Evolutionary conservation across 2,888 invertebrate genomes (phyloP).

Genomic region (Chrysomela aeneicollis): DNA sequence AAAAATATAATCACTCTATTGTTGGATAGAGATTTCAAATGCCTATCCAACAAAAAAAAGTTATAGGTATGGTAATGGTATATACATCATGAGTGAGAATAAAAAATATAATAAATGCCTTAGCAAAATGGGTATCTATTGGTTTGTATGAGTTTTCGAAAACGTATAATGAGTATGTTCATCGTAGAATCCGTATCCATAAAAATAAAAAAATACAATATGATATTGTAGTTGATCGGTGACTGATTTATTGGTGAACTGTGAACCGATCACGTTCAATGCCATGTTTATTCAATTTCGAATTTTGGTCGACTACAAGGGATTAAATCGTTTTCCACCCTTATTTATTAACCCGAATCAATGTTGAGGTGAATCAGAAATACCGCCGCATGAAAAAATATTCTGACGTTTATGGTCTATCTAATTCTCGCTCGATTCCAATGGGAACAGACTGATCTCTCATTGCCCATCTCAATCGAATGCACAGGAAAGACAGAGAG

Average conservation of each 20-base stretch:
- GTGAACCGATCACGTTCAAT: conserved; percentile 43
- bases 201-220: too few species aligned
- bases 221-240: too few species aligned
- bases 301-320: conserved; percentile 44
- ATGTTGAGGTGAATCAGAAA: conserved; percentile 58
- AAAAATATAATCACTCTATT: too few species aligned
- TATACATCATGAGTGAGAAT: too few species aligned
- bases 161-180: too few species aligned
- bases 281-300: conserved; percentile 50
- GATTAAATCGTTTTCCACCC: conserved; percentile 55
- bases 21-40: too few species aligned
- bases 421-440: conserved; percentile 55
- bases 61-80: too few species aligned
- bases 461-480: conserved; percentile 17
- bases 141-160: too few species aligned
- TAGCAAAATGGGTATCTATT: too few species aligned
- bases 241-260: conserved; percentile 44
- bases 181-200: too few species aligned
- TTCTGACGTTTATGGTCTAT: conserved; percentile 57
- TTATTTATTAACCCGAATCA: conserved; percentile 59
- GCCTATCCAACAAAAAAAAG: too few species aligned
- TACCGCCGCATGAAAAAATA: conserved; percentile 45
- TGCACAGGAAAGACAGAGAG: conserved; percentile 6
- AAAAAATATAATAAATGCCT: too few species aligned
- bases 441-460: conserved; percentile 20